Conservation (phyloP, 2,797 vertebrate species). For the Chloroceryle inda region DNA sequence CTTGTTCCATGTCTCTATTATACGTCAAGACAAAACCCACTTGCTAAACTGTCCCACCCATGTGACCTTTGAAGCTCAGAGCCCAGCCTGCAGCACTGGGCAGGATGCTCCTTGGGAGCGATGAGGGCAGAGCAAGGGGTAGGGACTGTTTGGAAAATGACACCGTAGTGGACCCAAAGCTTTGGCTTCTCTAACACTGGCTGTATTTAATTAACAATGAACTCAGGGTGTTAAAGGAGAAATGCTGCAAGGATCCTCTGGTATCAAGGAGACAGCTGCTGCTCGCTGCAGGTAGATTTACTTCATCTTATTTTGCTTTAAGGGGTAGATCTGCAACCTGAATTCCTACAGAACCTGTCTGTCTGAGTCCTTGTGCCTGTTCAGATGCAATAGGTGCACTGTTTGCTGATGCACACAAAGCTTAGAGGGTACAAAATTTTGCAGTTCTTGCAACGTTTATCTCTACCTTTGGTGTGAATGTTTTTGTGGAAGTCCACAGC, state of each 20-base stretch:
- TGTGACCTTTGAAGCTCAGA: neutral
- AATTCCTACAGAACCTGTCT: neutral
- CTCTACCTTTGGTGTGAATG: neutral
- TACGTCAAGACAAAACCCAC: neutral
- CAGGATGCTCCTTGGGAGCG: neutral
- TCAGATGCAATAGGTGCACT: neutral
- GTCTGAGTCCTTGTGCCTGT: neutral
- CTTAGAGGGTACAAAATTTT: neutral
- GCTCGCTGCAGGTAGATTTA: neutral
- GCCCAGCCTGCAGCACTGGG: neutral
- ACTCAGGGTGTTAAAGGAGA: neutral
- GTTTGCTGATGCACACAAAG: neutral
- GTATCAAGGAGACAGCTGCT: neutral
- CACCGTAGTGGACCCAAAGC: neutral
- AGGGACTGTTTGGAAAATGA: neutral
- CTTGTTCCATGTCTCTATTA: neutral
- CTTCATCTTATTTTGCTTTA: neutral
- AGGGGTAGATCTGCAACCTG: neutral
- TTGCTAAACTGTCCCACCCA: neutral
- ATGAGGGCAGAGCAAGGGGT: neutral
- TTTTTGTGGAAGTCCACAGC: neutral
- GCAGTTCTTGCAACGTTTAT: neutral
- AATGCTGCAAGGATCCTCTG: neutral
- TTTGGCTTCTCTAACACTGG: slow-evolving; percentile 58
- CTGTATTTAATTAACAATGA: slow-evolving; percentile 50